Conservation (phyloP, 2,888 invertebrate species). For the Cephonodes hylas region DNA sequence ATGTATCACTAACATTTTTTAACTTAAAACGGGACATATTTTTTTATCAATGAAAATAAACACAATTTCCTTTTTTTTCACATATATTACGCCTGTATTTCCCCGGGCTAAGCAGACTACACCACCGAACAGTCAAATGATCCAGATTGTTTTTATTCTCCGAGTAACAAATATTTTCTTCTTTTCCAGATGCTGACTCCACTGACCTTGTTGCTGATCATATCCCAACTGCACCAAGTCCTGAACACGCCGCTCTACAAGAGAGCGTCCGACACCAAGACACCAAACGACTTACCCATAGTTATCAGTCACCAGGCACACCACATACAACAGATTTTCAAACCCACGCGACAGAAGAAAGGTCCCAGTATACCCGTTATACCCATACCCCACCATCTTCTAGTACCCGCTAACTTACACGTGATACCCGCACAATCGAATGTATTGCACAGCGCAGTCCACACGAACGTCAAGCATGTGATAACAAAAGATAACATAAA, state of each 20-base stretch:
- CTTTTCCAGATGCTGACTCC: conserved; percentile 9
- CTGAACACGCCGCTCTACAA: conserved; percentile 3
- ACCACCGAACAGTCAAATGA: too few relatives aligned
- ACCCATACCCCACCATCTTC: conserved; percentile 44
- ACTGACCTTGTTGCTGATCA: conserved; percentile 1
- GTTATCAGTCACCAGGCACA: conserved; percentile 7
- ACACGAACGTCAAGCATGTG: conserved; percentile 39
- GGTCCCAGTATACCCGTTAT: conserved; percentile 43
- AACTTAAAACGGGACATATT: too few relatives aligned
- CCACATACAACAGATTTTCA: conserved; percentile 6
- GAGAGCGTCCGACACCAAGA: not conserved
- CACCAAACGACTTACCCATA: conserved; percentile 1
- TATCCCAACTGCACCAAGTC: conserved; percentile 8
- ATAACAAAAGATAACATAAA: conserved; percentile 40
- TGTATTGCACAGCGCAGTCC: conserved; percentile 44
- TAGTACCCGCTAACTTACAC: conserved; percentile 52
- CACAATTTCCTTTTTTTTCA: too few relatives aligned
- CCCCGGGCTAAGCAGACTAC: too few relatives aligned
- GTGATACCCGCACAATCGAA: conserved; percentile 57
- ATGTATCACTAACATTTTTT: too few relatives aligned
- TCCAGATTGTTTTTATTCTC: too few relatives aligned
- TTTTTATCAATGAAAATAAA: too few relatives aligned
- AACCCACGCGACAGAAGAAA: conserved; percentile 38
- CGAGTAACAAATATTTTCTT: not conserved
- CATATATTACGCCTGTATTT: too few relatives aligned